Evolutionary conservation across 2,797 vertebrate species (phyloP).

Genomic region (Urocyon cinereoargenteus): DNA sequence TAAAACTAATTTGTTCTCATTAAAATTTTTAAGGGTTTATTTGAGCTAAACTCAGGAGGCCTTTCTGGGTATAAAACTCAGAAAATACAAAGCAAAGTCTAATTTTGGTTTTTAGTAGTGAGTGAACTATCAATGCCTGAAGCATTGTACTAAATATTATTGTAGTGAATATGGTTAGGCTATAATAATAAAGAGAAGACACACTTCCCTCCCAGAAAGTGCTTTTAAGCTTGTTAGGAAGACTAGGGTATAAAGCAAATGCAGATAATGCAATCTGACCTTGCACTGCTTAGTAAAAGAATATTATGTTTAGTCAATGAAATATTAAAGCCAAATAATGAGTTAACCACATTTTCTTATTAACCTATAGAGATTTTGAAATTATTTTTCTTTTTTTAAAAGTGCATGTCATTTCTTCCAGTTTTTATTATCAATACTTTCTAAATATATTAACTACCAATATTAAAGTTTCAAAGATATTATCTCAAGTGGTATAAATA

Average conservation of each 20-base stretch:
- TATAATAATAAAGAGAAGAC: conserved; percentile 42
- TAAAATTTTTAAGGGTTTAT: conserved; percentile 74
- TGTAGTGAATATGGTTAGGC: neutral
- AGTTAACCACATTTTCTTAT: neutral
- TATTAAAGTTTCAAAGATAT: conserved; percentile 63
- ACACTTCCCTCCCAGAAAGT: neutral
- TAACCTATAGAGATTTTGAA: neutral
- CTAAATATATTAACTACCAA: conserved; percentile 26
- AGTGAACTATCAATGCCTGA: conserved; percentile 2
- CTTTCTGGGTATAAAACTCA: conserved; percentile 60
- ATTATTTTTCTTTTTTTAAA: neutral
- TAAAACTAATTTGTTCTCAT: conserved; percentile 80
- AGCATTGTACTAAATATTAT: neutral
- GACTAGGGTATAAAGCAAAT: neutral
- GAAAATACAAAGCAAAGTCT: conserved; percentile 62
- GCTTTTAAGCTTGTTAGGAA: conserved; percentile 29
- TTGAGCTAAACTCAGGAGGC: conserved; percentile 69
- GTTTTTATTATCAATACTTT: conserved; percentile 46
- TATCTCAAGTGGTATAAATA: conserved; percentile 15
- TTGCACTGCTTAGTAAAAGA: neutral
- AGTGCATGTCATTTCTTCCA: neutral
- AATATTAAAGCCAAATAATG: neutral
- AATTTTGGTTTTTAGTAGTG: conserved; percentile 55
- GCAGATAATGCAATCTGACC: neutral
- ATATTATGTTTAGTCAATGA: neutral